phyloP scores from a whole-genome alignment of 2,797 vertebrate genomes.

The Anguilla obscura region DNA sequence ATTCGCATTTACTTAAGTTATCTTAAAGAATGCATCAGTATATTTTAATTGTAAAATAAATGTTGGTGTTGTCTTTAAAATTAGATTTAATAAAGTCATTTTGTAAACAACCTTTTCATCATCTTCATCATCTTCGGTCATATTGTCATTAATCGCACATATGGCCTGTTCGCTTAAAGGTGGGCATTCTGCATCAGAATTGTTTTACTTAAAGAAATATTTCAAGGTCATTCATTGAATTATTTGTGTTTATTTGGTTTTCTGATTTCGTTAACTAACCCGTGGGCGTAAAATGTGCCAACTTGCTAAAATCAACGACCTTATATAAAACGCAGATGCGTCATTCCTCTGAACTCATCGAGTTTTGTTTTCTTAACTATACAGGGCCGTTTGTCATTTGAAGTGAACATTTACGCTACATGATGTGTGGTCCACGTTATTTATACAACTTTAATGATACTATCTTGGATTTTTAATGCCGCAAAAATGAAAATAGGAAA shows the following conservation, averaged over 20 bases:
- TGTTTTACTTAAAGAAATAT: not conserved
- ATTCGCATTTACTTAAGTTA: not conserved
- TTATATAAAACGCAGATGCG: not conserved
- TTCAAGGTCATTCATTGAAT: constrained; percentile 6
- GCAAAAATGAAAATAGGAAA: not conserved
- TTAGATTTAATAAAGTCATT: not conserved
- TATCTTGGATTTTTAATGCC: not conserved
- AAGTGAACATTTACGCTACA: not conserved
- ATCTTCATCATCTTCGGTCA: not conserved
- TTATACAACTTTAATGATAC: not conserved
- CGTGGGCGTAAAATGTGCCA: constrained; percentile 7
- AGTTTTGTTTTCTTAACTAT: not conserved
- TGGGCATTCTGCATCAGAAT: not conserved
- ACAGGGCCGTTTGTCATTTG: not conserved
- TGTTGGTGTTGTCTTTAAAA: not conserved
- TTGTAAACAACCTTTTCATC: not conserved
- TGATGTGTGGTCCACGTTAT: not conserved
- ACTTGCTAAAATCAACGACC: not conserved
- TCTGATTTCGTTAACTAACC: not conserved
- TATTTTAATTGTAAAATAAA: not conserved
- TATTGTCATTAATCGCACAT: not conserved
- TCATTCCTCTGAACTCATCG: not conserved
- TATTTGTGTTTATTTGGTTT: constrained; percentile 17
- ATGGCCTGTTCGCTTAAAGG: not conserved
- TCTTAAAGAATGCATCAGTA: not conserved